Evolutionary conservation across 2,113 vertebrate species (phyloP).

Genomic region (Pedetes capensis): DNA sequence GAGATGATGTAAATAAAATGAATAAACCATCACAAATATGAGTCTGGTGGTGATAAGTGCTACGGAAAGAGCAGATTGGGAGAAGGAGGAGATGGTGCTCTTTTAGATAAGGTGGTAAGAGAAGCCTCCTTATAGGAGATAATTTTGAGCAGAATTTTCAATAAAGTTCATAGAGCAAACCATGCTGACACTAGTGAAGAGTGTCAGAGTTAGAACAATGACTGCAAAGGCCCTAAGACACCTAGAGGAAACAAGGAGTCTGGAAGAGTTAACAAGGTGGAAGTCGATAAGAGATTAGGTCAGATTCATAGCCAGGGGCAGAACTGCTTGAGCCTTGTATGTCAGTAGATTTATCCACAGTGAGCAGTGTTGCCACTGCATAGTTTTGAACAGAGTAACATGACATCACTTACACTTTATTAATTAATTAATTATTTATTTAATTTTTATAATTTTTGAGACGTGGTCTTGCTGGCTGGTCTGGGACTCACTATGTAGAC

Average conservation of each 20-base stretch:
- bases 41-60: neutral
- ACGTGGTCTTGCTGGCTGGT: too few species aligned
- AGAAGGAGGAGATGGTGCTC: neutral
- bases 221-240: neutral
- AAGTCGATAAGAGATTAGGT: neutral
- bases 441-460: too few species aligned
- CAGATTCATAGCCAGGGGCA: neutral
- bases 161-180: neutral
- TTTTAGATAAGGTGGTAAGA: neutral
- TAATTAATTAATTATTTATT: too few species aligned
- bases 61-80: neutral
- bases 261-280: neutral
- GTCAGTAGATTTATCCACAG: neutral
- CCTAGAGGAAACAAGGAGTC: neutral
- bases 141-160: neutral
- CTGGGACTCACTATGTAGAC: too few species aligned
- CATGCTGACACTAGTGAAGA: neutral
- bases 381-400: neutral
- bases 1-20: neutral
- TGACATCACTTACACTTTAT: neutral
- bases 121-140: neutral
- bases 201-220: neutral
- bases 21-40: neutral
- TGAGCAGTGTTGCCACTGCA: neutral
- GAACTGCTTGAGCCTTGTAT: neutral